Percentiles rank a stretch among this genome's conserved stretches.
These are phyloP conservation scores for Coturnix japonica DNA, from an alignment of 2,113 vertebrate species.

Conservation along the genomic window DNA sequence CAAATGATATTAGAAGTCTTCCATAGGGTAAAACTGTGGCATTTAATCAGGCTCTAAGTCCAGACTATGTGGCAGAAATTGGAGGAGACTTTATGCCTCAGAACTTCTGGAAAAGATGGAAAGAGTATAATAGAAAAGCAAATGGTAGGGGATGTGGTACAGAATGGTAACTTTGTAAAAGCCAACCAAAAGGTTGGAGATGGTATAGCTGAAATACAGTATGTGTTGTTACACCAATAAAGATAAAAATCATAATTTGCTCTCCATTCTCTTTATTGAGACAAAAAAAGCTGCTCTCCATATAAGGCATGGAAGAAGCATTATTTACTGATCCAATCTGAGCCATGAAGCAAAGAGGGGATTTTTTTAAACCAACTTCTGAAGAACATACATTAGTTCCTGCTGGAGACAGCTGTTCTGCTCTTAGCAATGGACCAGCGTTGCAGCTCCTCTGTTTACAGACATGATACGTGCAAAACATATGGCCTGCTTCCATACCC, in stretches of 20 bases:
- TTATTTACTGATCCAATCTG: neutral
- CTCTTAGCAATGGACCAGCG: neutral
- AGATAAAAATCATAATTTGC: neutral
- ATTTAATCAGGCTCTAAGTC: neutral
- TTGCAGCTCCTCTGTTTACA: neutral
- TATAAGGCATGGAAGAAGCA: neutral
- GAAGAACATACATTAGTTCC: neutral
- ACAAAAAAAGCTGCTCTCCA: neutral
- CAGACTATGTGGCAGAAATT: neutral
- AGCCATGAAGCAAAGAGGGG: neutral
- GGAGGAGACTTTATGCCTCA: neutral
- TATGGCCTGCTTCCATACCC: neutral
- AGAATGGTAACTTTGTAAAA: neutral
- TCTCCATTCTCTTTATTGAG: neutral
- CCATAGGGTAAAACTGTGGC: neutral
- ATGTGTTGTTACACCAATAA: neutral
- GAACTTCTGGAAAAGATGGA: neutral
- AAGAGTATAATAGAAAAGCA: neutral
- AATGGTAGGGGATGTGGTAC: neutral
- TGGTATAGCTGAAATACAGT: neutral
- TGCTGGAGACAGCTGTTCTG: neutral
- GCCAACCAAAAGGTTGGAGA: neutral
- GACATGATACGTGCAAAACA: fast-evolving
- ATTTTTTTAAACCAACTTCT: neutral
- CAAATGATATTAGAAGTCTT: neutral